Evolutionary conservation across 2,797 vertebrate species (phyloP).

Genomic region (Tapirus indicus): DNA sequence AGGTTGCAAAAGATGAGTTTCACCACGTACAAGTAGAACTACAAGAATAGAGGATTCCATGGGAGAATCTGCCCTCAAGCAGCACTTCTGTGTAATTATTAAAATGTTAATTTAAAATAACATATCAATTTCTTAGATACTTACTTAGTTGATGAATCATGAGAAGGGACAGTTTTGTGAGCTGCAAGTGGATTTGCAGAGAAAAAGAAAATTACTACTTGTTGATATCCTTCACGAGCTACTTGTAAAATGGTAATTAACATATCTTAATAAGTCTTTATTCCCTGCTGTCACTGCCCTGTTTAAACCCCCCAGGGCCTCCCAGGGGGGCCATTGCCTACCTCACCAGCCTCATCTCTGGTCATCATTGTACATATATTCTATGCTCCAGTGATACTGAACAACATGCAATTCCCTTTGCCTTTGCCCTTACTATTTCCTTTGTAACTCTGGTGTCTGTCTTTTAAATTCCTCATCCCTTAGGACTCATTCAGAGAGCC

Average conservation of each 20-base stretch:
- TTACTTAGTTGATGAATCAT: neutral
- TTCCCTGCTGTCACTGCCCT: neutral
- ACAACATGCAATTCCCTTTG: neutral
- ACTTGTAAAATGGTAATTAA: conserved; percentile 31
- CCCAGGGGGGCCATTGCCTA: neutral
- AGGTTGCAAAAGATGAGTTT: conserved; percentile 17
- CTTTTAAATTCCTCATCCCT: neutral
- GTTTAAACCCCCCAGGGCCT: neutral
- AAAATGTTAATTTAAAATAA: conserved; percentile 37
- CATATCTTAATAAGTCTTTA: neutral
- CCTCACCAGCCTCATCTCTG: neutral
- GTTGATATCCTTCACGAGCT: neutral
- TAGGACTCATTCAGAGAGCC: conserved; percentile 19
- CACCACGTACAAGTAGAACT: neutral
- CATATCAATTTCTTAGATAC: conserved; percentile 23
- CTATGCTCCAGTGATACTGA: neutral
- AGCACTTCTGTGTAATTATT: neutral
- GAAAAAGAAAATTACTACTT: conserved; percentile 61
- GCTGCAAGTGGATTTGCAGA: neutral
- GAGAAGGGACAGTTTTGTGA: neutral
- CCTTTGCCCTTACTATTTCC: neutral
- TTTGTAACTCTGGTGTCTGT: neutral
- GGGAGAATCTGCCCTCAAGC: neutral
- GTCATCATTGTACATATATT: neutral
- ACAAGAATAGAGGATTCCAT: neutral